Conservation (phyloP, 64 coral and sea anemone genomes). For the Pocillopora damicornis region DNA sequence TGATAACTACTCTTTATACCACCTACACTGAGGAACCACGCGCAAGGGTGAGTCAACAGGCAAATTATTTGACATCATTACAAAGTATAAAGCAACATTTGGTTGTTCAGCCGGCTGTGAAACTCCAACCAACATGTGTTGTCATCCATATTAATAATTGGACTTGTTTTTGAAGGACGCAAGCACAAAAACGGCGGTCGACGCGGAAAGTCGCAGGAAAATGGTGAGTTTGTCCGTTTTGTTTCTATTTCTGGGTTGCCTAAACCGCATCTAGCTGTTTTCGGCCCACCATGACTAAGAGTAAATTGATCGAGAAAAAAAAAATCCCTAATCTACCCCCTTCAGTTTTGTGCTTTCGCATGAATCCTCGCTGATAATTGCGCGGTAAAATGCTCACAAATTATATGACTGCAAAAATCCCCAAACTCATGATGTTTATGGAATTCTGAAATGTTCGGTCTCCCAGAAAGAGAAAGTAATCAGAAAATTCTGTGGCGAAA, state of each 20-base stretch:
- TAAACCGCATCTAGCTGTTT: neutral
- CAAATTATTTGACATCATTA: conserved; percentile 9
- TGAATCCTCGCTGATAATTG: too few species aligned
- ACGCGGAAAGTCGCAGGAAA: conserved; percentile 24
- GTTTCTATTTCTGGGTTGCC: neutral
- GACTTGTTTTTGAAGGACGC: conserved; percentile 25
- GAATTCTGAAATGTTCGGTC: too few species aligned
- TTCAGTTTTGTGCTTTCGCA: too few species aligned
- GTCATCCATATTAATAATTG: conserved; percentile 14
- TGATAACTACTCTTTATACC: conserved; percentile 19
- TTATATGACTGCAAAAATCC: too few species aligned
- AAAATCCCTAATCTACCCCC: too few species aligned
- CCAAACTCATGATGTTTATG: too few species aligned
- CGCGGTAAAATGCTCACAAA: too few species aligned
- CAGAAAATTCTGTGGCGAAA: too few species aligned
- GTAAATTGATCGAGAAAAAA: too few species aligned
- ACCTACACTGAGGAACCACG: conserved; percentile 22
- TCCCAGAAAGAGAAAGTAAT: too few species aligned
- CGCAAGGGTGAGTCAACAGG: neutral
- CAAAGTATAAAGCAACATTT: neutral
- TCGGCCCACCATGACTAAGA: neutral
- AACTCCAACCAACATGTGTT: conserved; percentile 1
- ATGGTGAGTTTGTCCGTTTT: conserved; percentile 10
- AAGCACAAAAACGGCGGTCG: neutral
- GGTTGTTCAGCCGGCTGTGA: neutral